Percentiles rank a stretch among this genome's conserved stretches.
Evolutionary conservation across 2,797 vertebrate species (phyloP).

Genomic region (Taeniopygia guttata): DNA sequence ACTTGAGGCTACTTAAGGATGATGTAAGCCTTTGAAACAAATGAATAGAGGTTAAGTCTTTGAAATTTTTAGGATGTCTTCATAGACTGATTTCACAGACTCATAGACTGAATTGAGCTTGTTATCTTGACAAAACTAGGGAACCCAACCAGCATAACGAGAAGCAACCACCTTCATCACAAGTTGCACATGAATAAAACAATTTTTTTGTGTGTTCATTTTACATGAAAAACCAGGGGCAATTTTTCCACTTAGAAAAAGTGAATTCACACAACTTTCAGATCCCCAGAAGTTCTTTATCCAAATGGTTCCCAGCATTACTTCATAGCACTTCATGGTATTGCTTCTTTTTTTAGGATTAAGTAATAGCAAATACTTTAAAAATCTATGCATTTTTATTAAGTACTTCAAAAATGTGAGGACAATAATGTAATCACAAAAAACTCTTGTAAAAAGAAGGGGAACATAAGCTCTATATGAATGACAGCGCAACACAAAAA

Average conservation of each 20-base stretch:
- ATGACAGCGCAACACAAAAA: background rate
- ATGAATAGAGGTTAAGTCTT: background rate
- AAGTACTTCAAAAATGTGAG: background rate
- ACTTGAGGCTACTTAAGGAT: background rate
- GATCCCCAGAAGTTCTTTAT: background rate
- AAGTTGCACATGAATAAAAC: background rate
- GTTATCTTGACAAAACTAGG: background rate
- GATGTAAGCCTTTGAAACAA: background rate
- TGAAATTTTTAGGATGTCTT: background rate
- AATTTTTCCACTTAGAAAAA: background rate
- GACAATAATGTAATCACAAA: background rate
- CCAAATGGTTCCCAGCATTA: background rate
- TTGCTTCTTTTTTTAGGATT: background rate
- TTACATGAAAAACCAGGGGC: background rate
- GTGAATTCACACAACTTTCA: background rate
- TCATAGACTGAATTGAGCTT: background rate
- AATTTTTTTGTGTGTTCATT: background rate
- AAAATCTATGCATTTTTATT: background rate
- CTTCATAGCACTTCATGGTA: background rate
- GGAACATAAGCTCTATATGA: background rate
- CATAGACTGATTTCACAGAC: background rate
- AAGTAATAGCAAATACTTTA: background rate
- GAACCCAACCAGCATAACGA: background rate
- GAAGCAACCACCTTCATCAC: background rate
- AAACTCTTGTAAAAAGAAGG: background rate